Evolutionary conservation across 2,888 invertebrate genomes (phyloP).

Genomic region (Nomada fabriciana): DNA sequence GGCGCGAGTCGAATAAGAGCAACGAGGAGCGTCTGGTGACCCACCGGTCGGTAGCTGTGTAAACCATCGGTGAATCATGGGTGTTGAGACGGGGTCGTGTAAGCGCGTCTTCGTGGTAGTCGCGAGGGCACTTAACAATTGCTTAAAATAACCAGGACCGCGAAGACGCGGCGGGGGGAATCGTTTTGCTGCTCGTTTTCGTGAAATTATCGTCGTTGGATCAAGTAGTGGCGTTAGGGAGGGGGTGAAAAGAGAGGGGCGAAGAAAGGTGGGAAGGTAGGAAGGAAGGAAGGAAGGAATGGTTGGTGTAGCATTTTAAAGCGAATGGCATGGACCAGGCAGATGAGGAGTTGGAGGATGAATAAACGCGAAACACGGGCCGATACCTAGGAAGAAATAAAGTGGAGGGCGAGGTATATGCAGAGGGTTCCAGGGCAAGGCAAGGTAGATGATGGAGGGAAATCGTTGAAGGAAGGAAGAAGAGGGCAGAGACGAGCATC

Average conservation of each 20-base stretch:
- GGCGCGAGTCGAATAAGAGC: slow-evolving; percentile 47
- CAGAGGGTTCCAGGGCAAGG: not conserved
- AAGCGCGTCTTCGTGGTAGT: slow-evolving; percentile 64
- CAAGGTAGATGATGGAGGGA: slow-evolving; percentile 17
- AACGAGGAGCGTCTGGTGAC: not conserved
- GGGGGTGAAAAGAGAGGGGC: not conserved
- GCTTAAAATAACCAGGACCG: slow-evolving; percentile 74
- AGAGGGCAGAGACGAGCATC: not conserved
- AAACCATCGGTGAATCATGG: slow-evolving; percentile 65
- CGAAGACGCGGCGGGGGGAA: slow-evolving; percentile 48
- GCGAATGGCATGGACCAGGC: not conserved
- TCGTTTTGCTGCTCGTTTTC: slow-evolving; percentile 44
- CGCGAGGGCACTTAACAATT: slow-evolving; percentile 73
- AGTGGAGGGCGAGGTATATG: slow-evolving; percentile 1
- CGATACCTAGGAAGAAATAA: slow-evolving; percentile 28
- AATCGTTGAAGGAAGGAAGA: slow-evolving; percentile 22
- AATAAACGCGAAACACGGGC: slow-evolving; percentile 46
- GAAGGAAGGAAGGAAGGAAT: too few species aligned
- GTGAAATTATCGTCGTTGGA: slow-evolving; percentile 18
- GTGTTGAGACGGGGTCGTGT: slow-evolving; percentile 62
- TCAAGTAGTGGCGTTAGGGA: not conserved
- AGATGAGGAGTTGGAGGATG: slow-evolving; percentile 21
- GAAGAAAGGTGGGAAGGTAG: not conserved
- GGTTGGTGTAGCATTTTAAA: too few species aligned
- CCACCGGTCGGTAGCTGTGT: slow-evolving; percentile 29